phyloP scores from a whole-genome alignment of 2,888 invertebrate genomes.

The Ceriagrion tenellum region DNA sequence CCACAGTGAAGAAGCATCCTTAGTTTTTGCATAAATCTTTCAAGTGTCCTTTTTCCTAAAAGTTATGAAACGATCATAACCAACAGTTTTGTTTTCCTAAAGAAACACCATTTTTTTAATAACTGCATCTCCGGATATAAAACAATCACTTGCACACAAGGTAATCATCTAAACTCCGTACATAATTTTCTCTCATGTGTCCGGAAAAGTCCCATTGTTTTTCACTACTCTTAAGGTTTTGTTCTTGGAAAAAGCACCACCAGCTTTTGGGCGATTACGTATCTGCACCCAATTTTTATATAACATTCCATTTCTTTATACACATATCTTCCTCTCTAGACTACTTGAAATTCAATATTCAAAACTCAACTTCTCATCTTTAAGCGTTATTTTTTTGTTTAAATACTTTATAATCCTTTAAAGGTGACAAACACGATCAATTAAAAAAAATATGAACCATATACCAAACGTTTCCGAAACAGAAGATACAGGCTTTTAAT shows the following conservation, averaged over 20 bases:
- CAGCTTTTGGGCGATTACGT: not conserved
- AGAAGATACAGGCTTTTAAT: not conserved
- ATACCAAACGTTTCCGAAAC: slow-evolving; percentile 4
- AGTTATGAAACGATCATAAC: not conserved
- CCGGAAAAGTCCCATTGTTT: not conserved
- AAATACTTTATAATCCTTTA: slow-evolving; percentile 44
- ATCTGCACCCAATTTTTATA: not conserved
- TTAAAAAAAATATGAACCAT: slow-evolving; percentile 37
- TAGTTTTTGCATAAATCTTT: not conserved
- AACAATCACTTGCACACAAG: slow-evolving; percentile 43
- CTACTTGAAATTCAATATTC: slow-evolving; percentile 34
- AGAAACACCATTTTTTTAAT: not conserved
- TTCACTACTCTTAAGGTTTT: not conserved
- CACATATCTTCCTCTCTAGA: not conserved
- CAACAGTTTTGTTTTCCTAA: not conserved
- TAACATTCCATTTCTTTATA: slow-evolving; percentile 28
- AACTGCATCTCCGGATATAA: not conserved
- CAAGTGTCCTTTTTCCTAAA: not conserved
- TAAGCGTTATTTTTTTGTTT: slow-evolving; percentile 7
- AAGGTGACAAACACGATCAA: slow-evolving; percentile 46
- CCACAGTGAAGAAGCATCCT: not conserved
- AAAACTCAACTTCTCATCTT: slow-evolving; percentile 32
- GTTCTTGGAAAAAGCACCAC: slow-evolving; percentile 51
- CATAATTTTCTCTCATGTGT: slow-evolving; percentile 22
- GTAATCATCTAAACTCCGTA: not conserved